phyloP scores from a whole-genome alignment of 2,113 vertebrate species.

The Poicephalus gulielmi region DNA sequence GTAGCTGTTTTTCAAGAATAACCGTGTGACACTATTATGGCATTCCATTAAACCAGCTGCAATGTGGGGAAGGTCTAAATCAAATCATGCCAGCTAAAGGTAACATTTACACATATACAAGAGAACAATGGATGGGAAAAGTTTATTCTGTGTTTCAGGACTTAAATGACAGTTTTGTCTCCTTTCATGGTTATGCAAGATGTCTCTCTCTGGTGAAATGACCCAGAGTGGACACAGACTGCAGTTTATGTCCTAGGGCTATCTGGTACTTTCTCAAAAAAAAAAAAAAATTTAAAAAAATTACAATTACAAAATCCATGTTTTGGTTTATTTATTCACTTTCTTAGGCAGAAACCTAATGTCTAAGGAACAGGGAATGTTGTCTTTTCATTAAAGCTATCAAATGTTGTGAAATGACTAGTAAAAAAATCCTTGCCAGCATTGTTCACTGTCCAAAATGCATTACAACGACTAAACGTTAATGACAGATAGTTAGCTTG shows the following conservation, averaged over 20 bases:
- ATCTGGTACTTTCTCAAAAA: not conserved
- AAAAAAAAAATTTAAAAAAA: not conserved
- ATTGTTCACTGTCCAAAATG: slow-evolving; percentile 54
- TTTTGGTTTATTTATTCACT: not conserved
- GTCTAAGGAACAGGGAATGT: not conserved
- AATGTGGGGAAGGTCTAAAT: slow-evolving; percentile 56
- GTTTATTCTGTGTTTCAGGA: slow-evolving; percentile 65
- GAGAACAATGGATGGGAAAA: slow-evolving; percentile 60
- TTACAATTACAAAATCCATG: not conserved
- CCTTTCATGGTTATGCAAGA: slow-evolving; percentile 66
- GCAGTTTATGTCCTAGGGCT: not conserved
- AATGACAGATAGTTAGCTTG: slow-evolving; percentile 60
- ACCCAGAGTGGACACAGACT: slow-evolving; percentile 45
- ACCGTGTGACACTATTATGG: slow-evolving; percentile 72
- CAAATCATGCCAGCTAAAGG: slow-evolving; percentile 42
- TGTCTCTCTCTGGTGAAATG: slow-evolving; percentile 41
- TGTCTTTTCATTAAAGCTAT: slow-evolving; percentile 33
- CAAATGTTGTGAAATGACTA: slow-evolving; percentile 38
- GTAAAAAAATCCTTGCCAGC: slow-evolving; percentile 38
- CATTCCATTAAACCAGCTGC: slow-evolving; percentile 65
- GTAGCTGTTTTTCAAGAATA: slow-evolving; percentile 74
- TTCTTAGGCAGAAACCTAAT: not conserved
- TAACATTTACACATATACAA: slow-evolving; percentile 2
- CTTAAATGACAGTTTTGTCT: slow-evolving; percentile 69
- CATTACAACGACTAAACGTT: slow-evolving; percentile 29